Conservation (phyloP, 2,797 vertebrate species). For the Acanthis flammea region DNA sequence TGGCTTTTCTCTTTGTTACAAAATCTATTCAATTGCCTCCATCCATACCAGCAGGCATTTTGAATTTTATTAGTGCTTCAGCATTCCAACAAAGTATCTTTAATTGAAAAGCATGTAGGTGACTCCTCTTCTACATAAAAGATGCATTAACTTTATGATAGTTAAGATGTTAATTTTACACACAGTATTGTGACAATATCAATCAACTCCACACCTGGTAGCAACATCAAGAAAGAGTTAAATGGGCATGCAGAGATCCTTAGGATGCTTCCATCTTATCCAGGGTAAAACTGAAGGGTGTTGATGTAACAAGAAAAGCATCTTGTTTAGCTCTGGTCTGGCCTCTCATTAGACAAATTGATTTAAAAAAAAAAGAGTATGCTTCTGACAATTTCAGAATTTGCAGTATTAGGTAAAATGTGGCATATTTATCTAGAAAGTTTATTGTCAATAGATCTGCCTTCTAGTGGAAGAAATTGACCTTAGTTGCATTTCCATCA, state of each 20-base stretch:
- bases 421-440: neutral
- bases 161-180: neutral
- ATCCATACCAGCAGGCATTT: neutral
- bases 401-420: neutral
- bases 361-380: neutral
- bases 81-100: neutral
- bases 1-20: neutral
- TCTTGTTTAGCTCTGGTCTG: neutral
- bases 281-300: neutral
- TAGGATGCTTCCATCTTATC: neutral
- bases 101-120: neutral
- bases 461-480: neutral
- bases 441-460: neutral
- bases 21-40: accelerated
- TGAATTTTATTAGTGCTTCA: neutral
- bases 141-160: neutral
- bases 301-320: neutral
- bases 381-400: neutral
- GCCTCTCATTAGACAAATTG: neutral
- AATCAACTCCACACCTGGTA: neutral
- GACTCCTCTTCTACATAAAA: neutral
- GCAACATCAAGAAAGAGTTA: neutral
- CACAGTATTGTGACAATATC: neutral
- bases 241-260: neutral
- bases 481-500: neutral